These are phyloP conservation scores for Bacillus rossius DNA, from an alignment of 1,140 invertebrate genomes.

Conservation along the genomic window DNA sequence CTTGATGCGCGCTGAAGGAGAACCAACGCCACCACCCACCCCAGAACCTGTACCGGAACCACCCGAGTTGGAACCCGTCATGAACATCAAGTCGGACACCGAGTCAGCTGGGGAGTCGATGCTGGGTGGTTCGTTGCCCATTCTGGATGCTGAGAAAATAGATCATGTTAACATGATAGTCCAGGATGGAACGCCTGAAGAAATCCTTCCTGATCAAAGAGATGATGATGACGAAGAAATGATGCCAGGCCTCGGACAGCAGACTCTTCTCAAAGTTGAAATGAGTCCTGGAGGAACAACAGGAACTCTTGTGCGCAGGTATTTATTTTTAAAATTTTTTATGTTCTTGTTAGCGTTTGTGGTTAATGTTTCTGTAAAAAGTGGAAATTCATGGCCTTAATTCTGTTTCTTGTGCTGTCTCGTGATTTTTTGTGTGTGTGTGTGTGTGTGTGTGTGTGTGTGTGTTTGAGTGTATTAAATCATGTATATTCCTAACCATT, in stretches of 20 bases:
- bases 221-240: neutral
- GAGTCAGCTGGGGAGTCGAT: neutral
- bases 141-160: neutral
- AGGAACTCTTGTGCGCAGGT: conserved; percentile 46
- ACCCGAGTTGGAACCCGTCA: neutral
- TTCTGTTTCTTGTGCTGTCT: too few species aligned
- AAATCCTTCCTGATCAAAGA: conserved; percentile 7
- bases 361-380: too few species aligned
- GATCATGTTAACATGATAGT: too few species aligned
- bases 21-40: conserved; percentile 36
- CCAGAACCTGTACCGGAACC: conserved; percentile 15
- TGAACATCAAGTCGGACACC: neutral
- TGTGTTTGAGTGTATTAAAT: too few species aligned
- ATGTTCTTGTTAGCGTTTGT: too few species aligned
- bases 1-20: conserved; percentile 58
- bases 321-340: neutral
- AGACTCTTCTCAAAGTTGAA: conserved; percentile 51
- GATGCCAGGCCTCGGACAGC: neutral
- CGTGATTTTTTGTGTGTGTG: too few species aligned
- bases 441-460: too few species aligned
- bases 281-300: conserved; percentile 61
- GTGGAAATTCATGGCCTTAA: too few species aligned
- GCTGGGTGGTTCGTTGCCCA: neutral
- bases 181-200: neutral
- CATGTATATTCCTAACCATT: too few species aligned